phyloP scores from a whole-genome alignment of 2,888 invertebrate genomes.

The Asteroscopus sphinx region DNA sequence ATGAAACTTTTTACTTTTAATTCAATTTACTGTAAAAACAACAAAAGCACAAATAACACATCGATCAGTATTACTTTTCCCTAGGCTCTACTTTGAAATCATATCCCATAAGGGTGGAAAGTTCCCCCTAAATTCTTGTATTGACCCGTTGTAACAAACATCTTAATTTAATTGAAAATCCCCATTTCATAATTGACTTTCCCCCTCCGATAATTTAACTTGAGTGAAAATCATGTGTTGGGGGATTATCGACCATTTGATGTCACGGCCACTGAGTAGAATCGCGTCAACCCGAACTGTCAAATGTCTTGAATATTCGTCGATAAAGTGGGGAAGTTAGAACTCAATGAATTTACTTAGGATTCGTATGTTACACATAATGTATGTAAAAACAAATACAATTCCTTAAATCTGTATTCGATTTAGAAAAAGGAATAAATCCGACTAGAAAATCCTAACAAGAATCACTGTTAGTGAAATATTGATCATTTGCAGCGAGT shows the following conservation, averaged over 20 bases:
- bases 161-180: conserved; percentile 75
- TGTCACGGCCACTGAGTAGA: background rate
- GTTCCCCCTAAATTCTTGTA: conserved; percentile 36
- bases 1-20: background rate
- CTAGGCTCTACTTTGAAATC: conserved; percentile 25
- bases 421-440: no score
- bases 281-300: background rate
- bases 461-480: no score
- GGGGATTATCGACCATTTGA: conserved; percentile 4
- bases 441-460: no score
- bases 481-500: background rate
- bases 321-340: background rate
- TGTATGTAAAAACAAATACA: no score
- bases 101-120: conserved; percentile 32
- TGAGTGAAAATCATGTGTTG: conserved; percentile 24
- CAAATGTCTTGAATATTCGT: conserved; percentile 3
- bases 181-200: conserved; percentile 78
- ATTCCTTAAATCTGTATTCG: no score
- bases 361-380: no score
- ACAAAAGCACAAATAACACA: conserved; percentile 4
- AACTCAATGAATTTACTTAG: no score
- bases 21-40: conserved; percentile 14
- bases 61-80: conserved; percentile 15
- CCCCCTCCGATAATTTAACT: conserved; percentile 60
- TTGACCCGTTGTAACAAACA: conserved; percentile 65